Conservation (phyloP, 2,797 vertebrate genomes). For the Paedocypris micromegethes region DNA sequence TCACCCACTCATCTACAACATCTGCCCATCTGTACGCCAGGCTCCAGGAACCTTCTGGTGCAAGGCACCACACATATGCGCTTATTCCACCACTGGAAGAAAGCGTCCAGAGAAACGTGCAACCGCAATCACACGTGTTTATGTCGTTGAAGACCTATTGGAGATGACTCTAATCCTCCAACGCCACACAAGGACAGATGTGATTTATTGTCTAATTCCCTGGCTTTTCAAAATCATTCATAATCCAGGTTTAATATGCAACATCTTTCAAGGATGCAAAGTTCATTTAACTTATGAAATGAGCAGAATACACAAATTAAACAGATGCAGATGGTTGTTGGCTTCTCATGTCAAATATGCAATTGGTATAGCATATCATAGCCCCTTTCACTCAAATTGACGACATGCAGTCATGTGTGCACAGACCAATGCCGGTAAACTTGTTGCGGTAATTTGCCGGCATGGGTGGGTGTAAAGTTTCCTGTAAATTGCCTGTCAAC, state of each 20-base stretch:
- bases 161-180: conserved; percentile 1
- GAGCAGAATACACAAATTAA: too few relatives aligned
- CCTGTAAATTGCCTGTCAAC: too few relatives aligned
- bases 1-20: conserved; percentile 34
- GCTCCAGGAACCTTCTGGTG: conserved; percentile 7
- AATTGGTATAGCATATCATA: too few relatives aligned
- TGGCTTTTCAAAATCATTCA: neutral
- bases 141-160: conserved; percentile 7
- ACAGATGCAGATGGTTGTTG: too few relatives aligned
- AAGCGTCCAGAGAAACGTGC: conserved; percentile 2
- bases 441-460: too few relatives aligned
- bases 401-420: too few relatives aligned
- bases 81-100: conserved; percentile 12
- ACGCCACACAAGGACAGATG: too few relatives aligned
- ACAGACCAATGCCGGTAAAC: too few relatives aligned
- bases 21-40: conserved; percentile 24
- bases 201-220: conserved; percentile 18
- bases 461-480: too few relatives aligned
- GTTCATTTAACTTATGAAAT: too few relatives aligned
- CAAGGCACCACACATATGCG: neutral
- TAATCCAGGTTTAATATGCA: neutral
- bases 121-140: conserved; percentile 21
- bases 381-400: too few relatives aligned
- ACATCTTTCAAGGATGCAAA: neutral
- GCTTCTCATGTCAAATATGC: too few relatives aligned